Percentiles rank a stretch among this genome's conserved stretches.
These are phyloP conservation scores for Drosophila subsilvestris DNA, from an alignment of 2,888 invertebrate genomes.

Conservation along the genomic window DNA sequence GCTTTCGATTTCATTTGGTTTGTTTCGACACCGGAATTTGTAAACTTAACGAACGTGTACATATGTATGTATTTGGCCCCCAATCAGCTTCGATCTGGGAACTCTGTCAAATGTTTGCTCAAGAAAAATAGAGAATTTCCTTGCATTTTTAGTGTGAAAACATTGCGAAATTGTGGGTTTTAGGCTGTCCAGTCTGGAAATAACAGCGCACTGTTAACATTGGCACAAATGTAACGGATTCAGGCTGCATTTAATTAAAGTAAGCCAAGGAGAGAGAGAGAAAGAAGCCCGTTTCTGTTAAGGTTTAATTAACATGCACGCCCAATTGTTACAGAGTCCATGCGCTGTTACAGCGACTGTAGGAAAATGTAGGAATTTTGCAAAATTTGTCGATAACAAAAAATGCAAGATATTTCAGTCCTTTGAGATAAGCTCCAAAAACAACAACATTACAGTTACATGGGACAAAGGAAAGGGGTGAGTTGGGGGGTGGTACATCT, in stretches of 20 bases:
- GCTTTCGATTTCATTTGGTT: constrained; percentile 18
- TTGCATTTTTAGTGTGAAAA: background rate
- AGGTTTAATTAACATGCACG: background rate
- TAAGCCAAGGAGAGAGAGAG: background rate
- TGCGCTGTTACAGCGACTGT: background rate
- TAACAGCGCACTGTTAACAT: background rate
- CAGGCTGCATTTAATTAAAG: constrained; percentile 4
- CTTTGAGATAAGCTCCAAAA: constrained; percentile 17
- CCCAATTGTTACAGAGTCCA: background rate
- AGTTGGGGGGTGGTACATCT: constrained; percentile 29
- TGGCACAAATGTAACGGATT: background rate
- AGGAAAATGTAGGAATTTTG: constrained; percentile 21
- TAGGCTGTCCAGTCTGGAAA: background rate
- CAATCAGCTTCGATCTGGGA: background rate
- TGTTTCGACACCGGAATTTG: background rate
- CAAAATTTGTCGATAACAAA: constrained; percentile 23
- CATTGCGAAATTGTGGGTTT: background rate
- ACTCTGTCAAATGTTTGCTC: background rate
- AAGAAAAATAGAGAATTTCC: background rate
- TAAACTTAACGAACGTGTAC: constrained; percentile 4
- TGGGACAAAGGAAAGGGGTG: constrained; percentile 5
- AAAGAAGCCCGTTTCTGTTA: too few species aligned
- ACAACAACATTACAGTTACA: constrained; percentile 43
- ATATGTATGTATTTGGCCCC: background rate
- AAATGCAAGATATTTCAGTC: constrained; percentile 16